A percentile compares a stretch with the other conserved stretches of the same genome.
Conservation (phyloP, 2,888 invertebrate species). For the Leptarthrus brevirostris region DNA sequence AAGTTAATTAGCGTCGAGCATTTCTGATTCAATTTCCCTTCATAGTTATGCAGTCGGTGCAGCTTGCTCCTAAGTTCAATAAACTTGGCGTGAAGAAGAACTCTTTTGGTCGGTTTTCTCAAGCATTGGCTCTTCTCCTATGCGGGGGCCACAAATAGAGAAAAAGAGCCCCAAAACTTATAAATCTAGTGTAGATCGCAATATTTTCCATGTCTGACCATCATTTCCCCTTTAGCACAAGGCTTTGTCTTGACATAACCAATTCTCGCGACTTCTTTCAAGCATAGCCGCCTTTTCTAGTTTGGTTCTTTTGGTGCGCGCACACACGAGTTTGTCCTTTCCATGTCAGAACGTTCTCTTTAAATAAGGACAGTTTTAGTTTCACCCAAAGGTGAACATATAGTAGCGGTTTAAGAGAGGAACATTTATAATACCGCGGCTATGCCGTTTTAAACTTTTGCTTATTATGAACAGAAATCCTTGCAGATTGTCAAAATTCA, state of each 20-base stretch:
- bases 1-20: constrained; percentile 41
- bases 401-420: neutral
- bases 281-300: neutral
- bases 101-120: neutral
- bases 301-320: constrained; percentile 3
- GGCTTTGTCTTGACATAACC: constrained; percentile 4
- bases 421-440: no score
- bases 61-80: constrained; percentile 30
- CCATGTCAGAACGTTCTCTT: constrained; percentile 8
- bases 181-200: constrained; percentile 39
- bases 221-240: neutral
- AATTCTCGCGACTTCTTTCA: constrained; percentile 33
- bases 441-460: no score
- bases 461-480: no score
- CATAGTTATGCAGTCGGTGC: constrained; percentile 35
- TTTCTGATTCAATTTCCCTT: constrained; percentile 41
- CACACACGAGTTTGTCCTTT: constrained; percentile 22
- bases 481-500: no score
- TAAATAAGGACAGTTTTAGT: neutral
- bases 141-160: neutral
- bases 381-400: neutral
- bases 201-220: constrained; percentile 39
- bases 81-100: constrained; percentile 33
- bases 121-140: constrained; percentile 2
- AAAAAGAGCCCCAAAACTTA: constrained; percentile 20